Conservation (phyloP, 2,113 vertebrate genomes). For the Apus apus region DNA sequence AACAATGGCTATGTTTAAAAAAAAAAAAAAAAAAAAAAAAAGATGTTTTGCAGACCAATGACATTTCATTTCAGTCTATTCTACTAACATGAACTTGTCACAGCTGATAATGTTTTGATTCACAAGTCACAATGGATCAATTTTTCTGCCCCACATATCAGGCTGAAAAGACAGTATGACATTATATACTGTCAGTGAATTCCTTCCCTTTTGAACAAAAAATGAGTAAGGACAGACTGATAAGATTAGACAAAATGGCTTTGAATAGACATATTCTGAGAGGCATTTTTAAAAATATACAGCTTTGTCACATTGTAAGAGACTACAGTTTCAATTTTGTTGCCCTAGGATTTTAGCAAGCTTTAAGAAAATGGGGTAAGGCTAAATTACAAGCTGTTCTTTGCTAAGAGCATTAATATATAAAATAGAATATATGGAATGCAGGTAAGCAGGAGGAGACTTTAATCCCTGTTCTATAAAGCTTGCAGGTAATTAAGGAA, state of each 20-base stretch:
- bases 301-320: not conserved
- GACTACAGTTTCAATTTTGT: not conserved
- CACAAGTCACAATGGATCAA: constrained; percentile 1
- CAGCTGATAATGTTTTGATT: not conserved
- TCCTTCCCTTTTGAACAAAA: not conserved
- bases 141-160: not conserved
- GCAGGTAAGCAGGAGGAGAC: not conserved
- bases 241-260: not conserved
- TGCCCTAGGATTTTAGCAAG: not conserved
- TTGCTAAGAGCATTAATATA: not conserved
- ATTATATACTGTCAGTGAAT: not conserved
- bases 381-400: not conserved
- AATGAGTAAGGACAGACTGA: not conserved
- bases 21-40: not conserved
- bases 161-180: constrained; percentile 8
- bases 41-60: not conserved
- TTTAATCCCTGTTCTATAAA: not conserved
- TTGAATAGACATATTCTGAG: not conserved
- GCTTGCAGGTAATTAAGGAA: not conserved
- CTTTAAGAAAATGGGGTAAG: not conserved
- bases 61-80: constrained; percentile 1
- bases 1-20: not conserved
- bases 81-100: not conserved
- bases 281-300: not conserved
- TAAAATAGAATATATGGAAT: not conserved